Evolutionary conservation across 2,113 vertebrate genomes (phyloP).

Genomic region (Calypte anna): DNA sequence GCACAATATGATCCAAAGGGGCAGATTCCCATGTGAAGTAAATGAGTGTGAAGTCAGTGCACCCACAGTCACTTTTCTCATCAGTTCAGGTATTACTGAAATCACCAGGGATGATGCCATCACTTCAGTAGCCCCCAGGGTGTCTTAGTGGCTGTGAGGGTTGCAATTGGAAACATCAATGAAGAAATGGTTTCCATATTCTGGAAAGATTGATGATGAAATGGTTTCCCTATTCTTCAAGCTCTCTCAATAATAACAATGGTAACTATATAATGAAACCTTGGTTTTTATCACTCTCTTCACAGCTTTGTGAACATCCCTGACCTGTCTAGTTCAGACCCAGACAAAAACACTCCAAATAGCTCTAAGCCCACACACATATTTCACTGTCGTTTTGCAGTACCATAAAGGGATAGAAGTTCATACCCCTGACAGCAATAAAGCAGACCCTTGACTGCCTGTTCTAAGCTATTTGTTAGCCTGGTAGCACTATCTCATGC

Average conservation of each 20-base stretch:
- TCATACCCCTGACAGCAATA: background rate
- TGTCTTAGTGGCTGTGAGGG: background rate
- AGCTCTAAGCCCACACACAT: background rate
- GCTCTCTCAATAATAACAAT: background rate
- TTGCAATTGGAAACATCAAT: background rate
- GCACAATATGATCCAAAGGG: background rate
- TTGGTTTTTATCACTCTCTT: background rate
- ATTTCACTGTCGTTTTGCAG: background rate
- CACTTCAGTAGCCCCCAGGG: background rate
- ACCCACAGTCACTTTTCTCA: background rate
- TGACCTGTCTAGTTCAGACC: background rate
- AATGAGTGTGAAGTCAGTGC: background rate
- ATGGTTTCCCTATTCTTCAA: background rate
- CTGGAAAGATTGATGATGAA: too few relatives aligned
- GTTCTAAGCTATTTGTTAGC: background rate
- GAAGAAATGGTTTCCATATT: background rate
- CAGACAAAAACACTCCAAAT: background rate
- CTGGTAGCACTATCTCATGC: background rate
- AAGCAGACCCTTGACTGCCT: background rate
- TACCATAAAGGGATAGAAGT: conserved; percentile 15
- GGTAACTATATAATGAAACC: background rate
- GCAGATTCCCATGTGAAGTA: background rate
- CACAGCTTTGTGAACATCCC: background rate
- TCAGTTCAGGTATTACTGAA: background rate
- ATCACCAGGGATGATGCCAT: accelerated